These are phyloP conservation scores for Coremacera marginata DNA, from an alignment of 2,888 invertebrate genomes.

Conservation along the genomic window DNA sequence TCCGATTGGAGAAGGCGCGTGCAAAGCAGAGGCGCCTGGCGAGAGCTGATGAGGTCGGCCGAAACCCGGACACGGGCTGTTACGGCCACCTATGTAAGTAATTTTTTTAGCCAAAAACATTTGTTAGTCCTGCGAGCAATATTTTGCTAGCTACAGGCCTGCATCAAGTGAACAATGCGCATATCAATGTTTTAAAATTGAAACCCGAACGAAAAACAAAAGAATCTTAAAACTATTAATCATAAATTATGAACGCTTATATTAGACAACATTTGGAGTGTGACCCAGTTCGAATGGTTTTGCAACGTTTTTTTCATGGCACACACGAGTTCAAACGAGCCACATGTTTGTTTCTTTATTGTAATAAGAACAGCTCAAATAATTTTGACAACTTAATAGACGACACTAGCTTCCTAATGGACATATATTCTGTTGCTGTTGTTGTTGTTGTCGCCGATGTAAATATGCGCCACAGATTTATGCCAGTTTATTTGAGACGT, in stretches of 20 bases:
- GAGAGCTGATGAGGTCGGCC: no score
- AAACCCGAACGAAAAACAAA: background rate
- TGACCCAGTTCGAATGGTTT: constrained; percentile 29
- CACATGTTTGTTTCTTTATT: constrained; percentile 22
- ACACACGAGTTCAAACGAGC: background rate
- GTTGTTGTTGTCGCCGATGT: constrained; percentile 21
- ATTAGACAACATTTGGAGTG: background rate
- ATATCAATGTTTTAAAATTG: background rate
- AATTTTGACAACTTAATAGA: constrained; percentile 48
- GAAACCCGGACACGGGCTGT: no score
- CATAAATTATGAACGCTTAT: background rate
- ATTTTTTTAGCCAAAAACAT: no score
- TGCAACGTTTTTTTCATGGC: background rate
- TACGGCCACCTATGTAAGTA: no score
- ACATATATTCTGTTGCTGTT: constrained; percentile 28
- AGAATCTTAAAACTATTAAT: background rate
- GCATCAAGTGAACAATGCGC: no score
- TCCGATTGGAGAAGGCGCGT: no score
- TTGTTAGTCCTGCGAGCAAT: no score
- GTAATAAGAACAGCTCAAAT: constrained; percentile 17
- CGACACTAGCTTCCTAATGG: constrained; percentile 43
- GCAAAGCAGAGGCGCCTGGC: no score
- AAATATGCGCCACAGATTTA: constrained; percentile 55
- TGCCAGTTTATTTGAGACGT: constrained; percentile 43
- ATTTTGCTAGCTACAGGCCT: no score